Evolutionary conservation across 1,140 invertebrate genomes (phyloP), one percentile per base, ranked within the genome.

Genomic region (Drosophila nigrodunni): DNA sequence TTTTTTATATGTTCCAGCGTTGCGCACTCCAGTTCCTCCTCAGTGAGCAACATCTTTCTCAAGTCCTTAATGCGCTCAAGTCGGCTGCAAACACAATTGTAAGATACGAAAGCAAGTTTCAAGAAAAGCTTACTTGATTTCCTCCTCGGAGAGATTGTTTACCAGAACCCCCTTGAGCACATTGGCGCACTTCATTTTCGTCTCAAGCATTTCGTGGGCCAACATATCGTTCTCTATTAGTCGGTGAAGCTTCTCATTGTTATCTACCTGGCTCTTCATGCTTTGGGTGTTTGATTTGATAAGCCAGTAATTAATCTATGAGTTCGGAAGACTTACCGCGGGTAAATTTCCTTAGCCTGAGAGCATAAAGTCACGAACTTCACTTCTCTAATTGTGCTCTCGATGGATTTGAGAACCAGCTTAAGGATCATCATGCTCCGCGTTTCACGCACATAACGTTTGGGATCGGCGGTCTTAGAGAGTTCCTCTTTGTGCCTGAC

Each of bases 211-310:
- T 15, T 92, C 77, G 43, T 90, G 88, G 11, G 67, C 78, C 67
- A 91, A 18, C 64, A 87, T 89, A 25, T 90, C 91, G 3, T 77
- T 75, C 7, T 89, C 87, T 52, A 88, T 89, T 58, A 77, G 75
- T 11, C 89, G 88, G 44, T 87, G 74, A 10, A 92, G 62, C 49
- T 89, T 90, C 11, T 88, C 72, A 68, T 92, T 92, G 55, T 91
- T 91, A 18, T 91, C 83, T 30, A 92, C 77, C 58, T 91, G 91
- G 50, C 79, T 76, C 74, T 92, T 92, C 69, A 92, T 92, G 46
- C 91, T 92, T 30, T 5, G 18, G 34, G 18, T 34, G 2, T 18
- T 11, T 9, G 54, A 3, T 8, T 21, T n/a, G 25, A 7, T n/a
- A 46, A 47, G 9, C 21, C n/a, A 5, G 7, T 15, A 8, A 47